Evolutionary conservation across 2,888 invertebrate species (phyloP).

Genomic region (Mantis religiosa): DNA sequence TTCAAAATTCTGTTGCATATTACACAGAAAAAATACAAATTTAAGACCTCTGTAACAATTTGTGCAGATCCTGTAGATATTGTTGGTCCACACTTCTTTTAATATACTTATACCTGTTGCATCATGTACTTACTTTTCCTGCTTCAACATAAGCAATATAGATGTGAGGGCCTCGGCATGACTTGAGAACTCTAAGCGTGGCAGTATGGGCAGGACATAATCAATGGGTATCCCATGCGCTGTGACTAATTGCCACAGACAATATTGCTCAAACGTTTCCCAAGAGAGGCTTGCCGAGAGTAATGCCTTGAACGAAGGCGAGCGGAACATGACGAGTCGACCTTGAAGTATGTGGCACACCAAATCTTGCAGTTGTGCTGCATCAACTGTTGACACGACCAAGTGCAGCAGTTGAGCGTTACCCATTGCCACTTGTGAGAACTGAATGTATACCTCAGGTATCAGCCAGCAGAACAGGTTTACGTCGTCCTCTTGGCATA

Average conservation of each 20-base stretch:
- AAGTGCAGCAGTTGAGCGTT: constrained; percentile 83
- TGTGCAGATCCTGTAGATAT: no score
- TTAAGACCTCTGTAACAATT: no score
- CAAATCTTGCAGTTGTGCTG: constrained; percentile 82
- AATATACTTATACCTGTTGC: no score
- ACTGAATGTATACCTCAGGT: constrained; percentile 88
- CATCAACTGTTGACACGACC: constrained; percentile 87
- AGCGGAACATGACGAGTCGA: constrained; percentile 62
- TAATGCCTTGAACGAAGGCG: constrained; percentile 67
- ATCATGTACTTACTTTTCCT: constrained; percentile 62
- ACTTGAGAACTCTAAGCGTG: constrained; percentile 75
- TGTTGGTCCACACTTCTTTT: no score
- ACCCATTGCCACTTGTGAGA: constrained; percentile 80
- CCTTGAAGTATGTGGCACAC: constrained; percentile 75
- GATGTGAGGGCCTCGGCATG: constrained; percentile 92
- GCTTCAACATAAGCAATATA: constrained; percentile 84
- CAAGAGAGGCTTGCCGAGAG: constrained; percentile 82
- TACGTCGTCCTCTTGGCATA: constrained; percentile 85
- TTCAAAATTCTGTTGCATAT: no score
- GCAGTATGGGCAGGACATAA: constrained; percentile 73
- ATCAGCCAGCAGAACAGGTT: constrained; percentile 86
- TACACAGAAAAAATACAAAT: no score
- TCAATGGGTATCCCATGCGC: constrained; percentile 94
- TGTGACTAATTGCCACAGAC: constrained; percentile 92
- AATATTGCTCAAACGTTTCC: constrained; percentile 97